These are phyloP conservation scores for Podarcis raffonei DNA, from an alignment of 2,113 vertebrate genomes.

Conservation along the genomic window DNA sequence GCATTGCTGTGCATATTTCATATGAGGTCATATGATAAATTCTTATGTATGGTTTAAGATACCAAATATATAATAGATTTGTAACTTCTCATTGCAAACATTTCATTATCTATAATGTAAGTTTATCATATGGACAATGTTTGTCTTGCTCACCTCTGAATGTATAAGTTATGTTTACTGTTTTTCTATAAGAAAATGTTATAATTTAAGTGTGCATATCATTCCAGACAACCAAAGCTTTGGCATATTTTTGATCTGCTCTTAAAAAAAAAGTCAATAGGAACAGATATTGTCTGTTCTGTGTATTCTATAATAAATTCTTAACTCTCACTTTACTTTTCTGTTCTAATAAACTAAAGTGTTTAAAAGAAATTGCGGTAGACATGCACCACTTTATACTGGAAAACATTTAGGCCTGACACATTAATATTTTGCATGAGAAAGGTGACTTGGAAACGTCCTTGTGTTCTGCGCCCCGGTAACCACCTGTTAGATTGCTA, in stretches of 20 bases:
- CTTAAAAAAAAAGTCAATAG: slow-evolving; percentile 66
- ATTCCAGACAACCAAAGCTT: slow-evolving; percentile 71
- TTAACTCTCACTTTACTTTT: not conserved
- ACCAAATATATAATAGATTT: slow-evolving; percentile 64
- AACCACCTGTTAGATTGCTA: too few species aligned
- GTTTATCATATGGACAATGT: slow-evolving; percentile 51
- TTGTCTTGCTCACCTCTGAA: slow-evolving; percentile 68
- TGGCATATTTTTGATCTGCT: slow-evolving; percentile 57
- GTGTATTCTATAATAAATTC: slow-evolving; percentile 13
- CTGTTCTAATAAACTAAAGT: not conserved
- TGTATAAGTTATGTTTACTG: slow-evolving; percentile 65
- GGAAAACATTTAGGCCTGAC: not conserved
- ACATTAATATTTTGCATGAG: not conserved
- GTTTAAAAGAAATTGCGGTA: not conserved
- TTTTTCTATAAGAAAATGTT: slow-evolving; percentile 38
- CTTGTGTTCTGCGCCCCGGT: too few species aligned
- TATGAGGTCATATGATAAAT: slow-evolving; percentile 41
- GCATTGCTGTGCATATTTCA: slow-evolving; percentile 54
- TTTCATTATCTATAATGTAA: slow-evolving; percentile 67
- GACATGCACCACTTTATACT: not conserved
- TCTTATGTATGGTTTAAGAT: slow-evolving; percentile 56
- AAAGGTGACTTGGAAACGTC: not conserved
- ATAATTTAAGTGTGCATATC: slow-evolving; percentile 55
- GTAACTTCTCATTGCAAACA: slow-evolving; percentile 53
- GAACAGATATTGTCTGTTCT: not conserved